Evolutionary conservation across 2,888 invertebrate species (phyloP).

Genomic region (Ormyrus pomaceus): DNA sequence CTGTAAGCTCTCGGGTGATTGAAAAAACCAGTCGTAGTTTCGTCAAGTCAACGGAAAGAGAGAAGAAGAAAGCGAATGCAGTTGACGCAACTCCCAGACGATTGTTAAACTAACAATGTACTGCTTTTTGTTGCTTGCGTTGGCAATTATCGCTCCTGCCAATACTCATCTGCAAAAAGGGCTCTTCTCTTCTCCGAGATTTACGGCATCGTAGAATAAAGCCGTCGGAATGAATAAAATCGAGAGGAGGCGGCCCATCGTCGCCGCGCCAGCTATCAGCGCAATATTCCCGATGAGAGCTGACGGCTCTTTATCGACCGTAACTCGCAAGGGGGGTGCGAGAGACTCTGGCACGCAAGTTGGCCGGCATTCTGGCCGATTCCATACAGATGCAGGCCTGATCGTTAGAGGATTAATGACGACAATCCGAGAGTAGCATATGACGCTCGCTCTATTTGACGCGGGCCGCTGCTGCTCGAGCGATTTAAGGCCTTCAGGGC

Average conservation of each 20-base stretch:
- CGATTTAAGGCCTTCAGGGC: conserved; percentile 10
- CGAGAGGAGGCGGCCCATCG: neutral
- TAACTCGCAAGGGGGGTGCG: conserved; percentile 2
- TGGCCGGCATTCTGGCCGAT: neutral
- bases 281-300: conserved; percentile 2
- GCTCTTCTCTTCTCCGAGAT: no score
- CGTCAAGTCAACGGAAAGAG: conserved; percentile 1
- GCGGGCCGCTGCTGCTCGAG: neutral
- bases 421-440: conserved; percentile 19
- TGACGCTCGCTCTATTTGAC: conserved; percentile 27
- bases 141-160: no score
- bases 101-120: no score
- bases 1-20: neutral
- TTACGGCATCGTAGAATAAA: no score
- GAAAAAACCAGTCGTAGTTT: neutral
- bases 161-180: no score
- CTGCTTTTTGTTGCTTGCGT: no score
- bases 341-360: neutral
- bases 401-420: conserved; percentile 37
- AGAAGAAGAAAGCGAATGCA: neutral
- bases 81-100: no score
- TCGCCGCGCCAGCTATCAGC: neutral
- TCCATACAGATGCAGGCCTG: conserved; percentile 3
- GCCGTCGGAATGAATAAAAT: no score
- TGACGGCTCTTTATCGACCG: conserved; percentile 29